Evolutionary conservation across 2,888 invertebrate species (phyloP), one percentile per base, ranked within the genome.

Genomic region (Euzophera pinguis): DNA sequence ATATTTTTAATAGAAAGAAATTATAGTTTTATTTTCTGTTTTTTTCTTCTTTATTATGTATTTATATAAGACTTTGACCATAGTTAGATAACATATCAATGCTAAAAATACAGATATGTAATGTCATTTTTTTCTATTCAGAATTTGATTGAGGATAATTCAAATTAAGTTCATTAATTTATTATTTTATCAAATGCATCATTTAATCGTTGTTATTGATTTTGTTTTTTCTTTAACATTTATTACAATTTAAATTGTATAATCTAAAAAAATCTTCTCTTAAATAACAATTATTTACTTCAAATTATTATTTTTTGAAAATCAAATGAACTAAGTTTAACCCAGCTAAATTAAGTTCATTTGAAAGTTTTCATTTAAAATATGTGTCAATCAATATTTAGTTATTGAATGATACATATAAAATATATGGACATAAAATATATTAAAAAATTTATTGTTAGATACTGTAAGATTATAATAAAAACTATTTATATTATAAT

Each of bases 311-410:
- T 41, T 22, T 61, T 60, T 42, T 41, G 32, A 43, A 17, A 62
- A 69, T 76, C 81, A 81, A 87, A 83, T 83, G 81, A 56, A 64
- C 75, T 81, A 78, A 60, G 79, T 83, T 80, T 85, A 77, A 64
- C 85, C 87, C 89, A 89, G 89, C 87, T 82, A 76, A 79, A 77
- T 79, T 62, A 81, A 78, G 78, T 65, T 65, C 78, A 81, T 84
- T 87, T 84, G 78, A 74, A 65, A 39, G 49, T 27, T 63, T 53
- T 59, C 50, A 67, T 59, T 52, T 51, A 47, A 52, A 56, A 58
- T 64, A 52, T 62, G 58, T 57, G 51, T 59, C 57, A 52, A 48
- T 58, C 41, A 54, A 52, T 60, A 49, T 68, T 62, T 65, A 61
- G 63, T 9, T 39, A 39, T 16, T 59, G 60, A 66, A 60, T 61